Evolutionary conservation across 2,797 vertebrate species (phyloP).

Genomic region (Luscinia megarhynchos): DNA sequence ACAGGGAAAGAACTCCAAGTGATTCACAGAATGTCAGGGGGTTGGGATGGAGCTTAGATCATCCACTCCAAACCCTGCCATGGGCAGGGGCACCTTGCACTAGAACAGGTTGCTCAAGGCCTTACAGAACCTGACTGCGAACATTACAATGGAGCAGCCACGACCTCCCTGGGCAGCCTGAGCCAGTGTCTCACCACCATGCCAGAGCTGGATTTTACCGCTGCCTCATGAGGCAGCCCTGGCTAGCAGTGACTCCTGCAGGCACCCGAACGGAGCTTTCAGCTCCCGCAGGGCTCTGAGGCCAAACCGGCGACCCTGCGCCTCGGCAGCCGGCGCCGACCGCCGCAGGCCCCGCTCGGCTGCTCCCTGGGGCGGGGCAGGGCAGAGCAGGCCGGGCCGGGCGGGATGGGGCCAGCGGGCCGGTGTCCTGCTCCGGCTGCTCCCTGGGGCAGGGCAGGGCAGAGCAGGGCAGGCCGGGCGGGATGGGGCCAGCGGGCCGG

Average conservation of each 20-base stretch:
- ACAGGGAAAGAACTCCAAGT: no score
- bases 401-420: no score
- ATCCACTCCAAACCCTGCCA: no score
- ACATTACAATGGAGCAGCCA: neutral
- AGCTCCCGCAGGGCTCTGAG: neutral
- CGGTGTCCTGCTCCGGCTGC: neutral
- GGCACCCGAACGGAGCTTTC: neutral
- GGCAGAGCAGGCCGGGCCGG: no score
- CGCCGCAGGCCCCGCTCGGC: neutral
- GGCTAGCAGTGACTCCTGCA: neutral
- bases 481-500: no score
- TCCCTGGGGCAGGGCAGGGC: no score
- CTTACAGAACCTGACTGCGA: neutral
- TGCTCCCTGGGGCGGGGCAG: no score
- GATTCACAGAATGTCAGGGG: no score
- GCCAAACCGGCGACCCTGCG: no score
- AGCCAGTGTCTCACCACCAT: accelerated
- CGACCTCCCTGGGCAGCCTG: neutral
- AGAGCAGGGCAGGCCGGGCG: no score
- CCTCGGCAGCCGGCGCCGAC: neutral
- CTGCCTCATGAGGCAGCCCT: neutral
- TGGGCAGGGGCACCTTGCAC: neutral
- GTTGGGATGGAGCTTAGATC: neutral
- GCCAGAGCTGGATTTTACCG: neutral
- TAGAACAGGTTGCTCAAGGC: neutral